Conservation (phyloP, 2,113 vertebrate genomes). For the Xenus cinereus region DNA sequence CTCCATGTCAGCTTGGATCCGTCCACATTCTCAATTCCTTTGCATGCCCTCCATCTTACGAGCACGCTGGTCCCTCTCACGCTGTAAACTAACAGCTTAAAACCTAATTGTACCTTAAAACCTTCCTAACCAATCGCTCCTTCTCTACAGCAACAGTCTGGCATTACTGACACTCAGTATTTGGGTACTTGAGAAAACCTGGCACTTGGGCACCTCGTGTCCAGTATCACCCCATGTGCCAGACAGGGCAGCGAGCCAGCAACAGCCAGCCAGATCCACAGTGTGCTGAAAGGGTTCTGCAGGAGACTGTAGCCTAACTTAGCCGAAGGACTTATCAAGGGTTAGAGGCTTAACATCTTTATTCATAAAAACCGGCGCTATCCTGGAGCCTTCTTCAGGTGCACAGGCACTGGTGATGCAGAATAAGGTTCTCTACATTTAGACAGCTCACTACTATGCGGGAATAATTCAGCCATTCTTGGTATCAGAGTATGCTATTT, state of each 20-base stretch:
- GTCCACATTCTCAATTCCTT: background rate
- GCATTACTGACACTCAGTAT: background rate
- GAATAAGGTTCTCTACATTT: background rate
- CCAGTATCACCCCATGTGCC: background rate
- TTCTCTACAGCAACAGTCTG: background rate
- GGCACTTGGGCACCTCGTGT: background rate
- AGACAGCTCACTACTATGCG: background rate
- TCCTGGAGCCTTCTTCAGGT: background rate
- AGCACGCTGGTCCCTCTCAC: background rate
- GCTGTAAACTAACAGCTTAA: background rate
- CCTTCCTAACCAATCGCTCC: background rate
- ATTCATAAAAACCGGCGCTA: background rate
- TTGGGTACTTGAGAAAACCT: background rate
- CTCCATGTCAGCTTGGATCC: background rate
- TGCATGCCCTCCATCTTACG: background rate
- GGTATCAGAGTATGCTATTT: background rate
- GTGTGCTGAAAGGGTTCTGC: background rate
- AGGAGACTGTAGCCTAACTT: background rate
- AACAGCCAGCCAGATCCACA: background rate
- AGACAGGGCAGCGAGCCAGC: background rate
- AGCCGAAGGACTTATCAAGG: background rate
- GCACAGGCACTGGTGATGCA: background rate
- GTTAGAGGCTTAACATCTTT: background rate
- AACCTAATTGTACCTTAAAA: background rate
- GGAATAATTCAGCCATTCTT: background rate